Percentiles rank a stretch among this genome's conserved stretches.
Evolutionary conservation across 2,113 vertebrate genomes (phyloP).

Genomic region (Cyprinodon tularosa): DNA sequence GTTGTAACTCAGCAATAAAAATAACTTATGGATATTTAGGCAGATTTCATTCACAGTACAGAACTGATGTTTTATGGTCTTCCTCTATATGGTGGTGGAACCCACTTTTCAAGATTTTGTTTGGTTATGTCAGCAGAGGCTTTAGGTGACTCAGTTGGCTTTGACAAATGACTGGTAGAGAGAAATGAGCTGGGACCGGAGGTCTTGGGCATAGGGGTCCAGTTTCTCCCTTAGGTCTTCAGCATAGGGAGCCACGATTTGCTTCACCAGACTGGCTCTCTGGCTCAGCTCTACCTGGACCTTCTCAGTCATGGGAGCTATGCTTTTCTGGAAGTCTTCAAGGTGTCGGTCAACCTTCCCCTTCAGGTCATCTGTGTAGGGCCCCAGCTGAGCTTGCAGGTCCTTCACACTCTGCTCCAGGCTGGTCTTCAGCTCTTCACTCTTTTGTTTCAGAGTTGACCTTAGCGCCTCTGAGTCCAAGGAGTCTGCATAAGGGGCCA

Average conservation of each 20-base stretch:
- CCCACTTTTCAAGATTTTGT: slow-evolving; percentile 18
- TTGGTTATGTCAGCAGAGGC: slow-evolving; percentile 3
- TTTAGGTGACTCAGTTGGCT: slow-evolving; percentile 48
- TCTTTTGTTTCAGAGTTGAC: slow-evolving; percentile 63
- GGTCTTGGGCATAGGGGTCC: slow-evolving; percentile 70
- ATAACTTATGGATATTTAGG: slow-evolving; percentile 14
- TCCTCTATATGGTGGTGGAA: slow-evolving; percentile 45
- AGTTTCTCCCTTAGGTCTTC: slow-evolving; percentile 70
- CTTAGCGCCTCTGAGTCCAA: slow-evolving; percentile 65
- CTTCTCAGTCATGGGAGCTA: slow-evolving; percentile 72
- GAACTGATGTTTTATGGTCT: slow-evolving; percentile 19
- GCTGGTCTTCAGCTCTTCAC: slow-evolving; percentile 66
- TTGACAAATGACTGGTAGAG: slow-evolving; percentile 67
- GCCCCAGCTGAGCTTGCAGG: slow-evolving; percentile 70
- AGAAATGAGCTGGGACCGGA: slow-evolving; percentile 63
- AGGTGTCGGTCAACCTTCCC: slow-evolving; percentile 69
- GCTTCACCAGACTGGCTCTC: slow-evolving; percentile 61
- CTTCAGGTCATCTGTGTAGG: slow-evolving; percentile 67
- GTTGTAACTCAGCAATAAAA: slow-evolving; percentile 61
- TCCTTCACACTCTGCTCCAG: slow-evolving; percentile 70
- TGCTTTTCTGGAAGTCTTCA: slow-evolving; percentile 70
- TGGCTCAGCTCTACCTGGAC: slow-evolving; percentile 69
- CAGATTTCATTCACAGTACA: slow-evolving; percentile 40
- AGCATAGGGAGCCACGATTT: slow-evolving; percentile 72
- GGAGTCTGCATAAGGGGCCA: slow-evolving; percentile 61